Evolutionary conservation across 2,888 invertebrate genomes (phyloP), one percentile per base, ranked within the genome.

Genomic region (Belgica antarctica): DNA sequence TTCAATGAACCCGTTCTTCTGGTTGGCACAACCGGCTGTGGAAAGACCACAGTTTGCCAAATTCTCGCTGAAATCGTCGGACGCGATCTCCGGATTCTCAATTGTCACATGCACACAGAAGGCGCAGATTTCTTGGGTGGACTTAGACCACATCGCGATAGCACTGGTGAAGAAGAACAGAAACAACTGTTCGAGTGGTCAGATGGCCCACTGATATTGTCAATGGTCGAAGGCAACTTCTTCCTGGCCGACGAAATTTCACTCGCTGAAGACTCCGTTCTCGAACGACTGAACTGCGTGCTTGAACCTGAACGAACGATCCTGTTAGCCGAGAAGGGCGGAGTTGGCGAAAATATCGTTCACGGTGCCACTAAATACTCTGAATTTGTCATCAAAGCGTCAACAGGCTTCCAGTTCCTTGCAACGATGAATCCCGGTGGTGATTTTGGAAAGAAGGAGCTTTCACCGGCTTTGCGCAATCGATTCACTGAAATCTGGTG

Each of bases 361-460:
- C 74, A 75, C 19, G 76, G 75, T 8, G 75, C 75, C 1, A 12
- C 57, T 7, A 57, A 68, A 19, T 7, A 27, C 28, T 82, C 79
- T 75, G 84, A 85, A 27, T 82, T 85, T 62, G 83, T 86, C 28
- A 82, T 89, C 1, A 84, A 89, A 47, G 85, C 87, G 0, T 90
- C 91, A 70, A 78, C 85, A 4, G 85, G 86, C 8, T 99, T 99
- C 77, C 88, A 92, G 74, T 92, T 99, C 75, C 85, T 98, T 71
- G 96, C 94, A 1, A 99, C 99, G 0, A 99, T 99, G 99, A 99
- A 99, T 82, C 99, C 99, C 5, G 97, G 98, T 10, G 98, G 98
- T 0, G 99, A 99, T 83, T 99, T 93, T 78, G 99, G 99, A 1
- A 99, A 99, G 78, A 99, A 99, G 78, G 99, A 99, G 83, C 82